A percentile compares a stretch with the other conserved stretches of the same genome.
Evolutionary conservation across 2,888 invertebrate genomes (phyloP).

Genomic region (Orthosia gracilis): DNA sequence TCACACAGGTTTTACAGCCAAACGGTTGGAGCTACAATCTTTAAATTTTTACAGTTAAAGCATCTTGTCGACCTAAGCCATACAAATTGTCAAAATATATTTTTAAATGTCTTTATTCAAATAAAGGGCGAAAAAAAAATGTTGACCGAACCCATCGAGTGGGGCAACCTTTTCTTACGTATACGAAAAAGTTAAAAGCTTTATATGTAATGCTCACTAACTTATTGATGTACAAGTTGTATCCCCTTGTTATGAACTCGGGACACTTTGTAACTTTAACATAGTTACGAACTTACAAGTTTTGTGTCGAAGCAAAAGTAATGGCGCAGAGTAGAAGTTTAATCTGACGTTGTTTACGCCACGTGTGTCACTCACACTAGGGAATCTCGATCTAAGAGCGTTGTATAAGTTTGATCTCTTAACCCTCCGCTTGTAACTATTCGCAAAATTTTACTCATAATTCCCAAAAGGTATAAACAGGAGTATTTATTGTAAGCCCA

Average conservation of each 20-base stretch:
- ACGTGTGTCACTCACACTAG: not conserved
- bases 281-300: constrained; percentile 21
- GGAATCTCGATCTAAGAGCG: not conserved
- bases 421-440: not conserved
- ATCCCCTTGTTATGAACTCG: constrained; percentile 41
- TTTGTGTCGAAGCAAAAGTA: constrained; percentile 29
- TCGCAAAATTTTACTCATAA: not conserved
- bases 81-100: too few species aligned
- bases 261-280: constrained; percentile 16
- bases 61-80: too few species aligned
- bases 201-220: constrained; percentile 5
- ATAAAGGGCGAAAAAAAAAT: too few species aligned
- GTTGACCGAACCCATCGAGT: too few species aligned
- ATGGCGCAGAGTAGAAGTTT: constrained; percentile 13
- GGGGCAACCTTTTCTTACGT: not conserved
- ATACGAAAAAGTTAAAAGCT: not conserved
- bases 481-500: too few species aligned
- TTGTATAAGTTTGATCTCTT: not conserved
- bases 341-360: not conserved
- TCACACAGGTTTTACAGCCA: too few species aligned
- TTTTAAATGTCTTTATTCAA: too few species aligned
- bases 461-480: too few species aligned
- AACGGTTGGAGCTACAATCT: too few species aligned
- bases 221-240: constrained; percentile 46
- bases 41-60: too few species aligned